Base-by-base conservation (phyloP, 2,113 vertebrate genomes). In the Nesogale talazaci region DNA sequence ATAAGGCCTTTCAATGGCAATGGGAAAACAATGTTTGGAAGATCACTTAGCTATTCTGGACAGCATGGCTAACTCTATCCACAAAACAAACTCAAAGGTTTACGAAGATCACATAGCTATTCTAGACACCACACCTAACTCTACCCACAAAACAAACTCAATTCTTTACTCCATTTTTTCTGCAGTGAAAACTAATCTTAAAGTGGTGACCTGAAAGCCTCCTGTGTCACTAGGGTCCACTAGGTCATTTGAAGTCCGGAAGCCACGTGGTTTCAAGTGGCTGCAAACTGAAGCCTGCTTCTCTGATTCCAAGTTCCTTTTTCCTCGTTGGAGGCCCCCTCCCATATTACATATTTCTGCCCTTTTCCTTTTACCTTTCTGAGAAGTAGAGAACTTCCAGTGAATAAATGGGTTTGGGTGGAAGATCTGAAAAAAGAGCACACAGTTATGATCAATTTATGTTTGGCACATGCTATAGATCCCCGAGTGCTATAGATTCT, bases 401-500 rank as follows among this genome's bases (percentile, higher is more conserved):
- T 31, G 29, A n/a, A 61, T 23, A 34, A 83, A n/a, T 6, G 23
- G 8, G 5, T 46, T 57, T 40, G 15, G 11, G 1, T 74, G 25
- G 19, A 63, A 78, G 61, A 86, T 34, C 3, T 52, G n/a, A 42
- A 31, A 56, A 40, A 80, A 25, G 36, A 31, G 56, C 36, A 6
- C 29, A 22, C 1, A 5, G 15, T 46, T 27, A 46, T 29, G 25
- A 46, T 25, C 10, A 22, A 15, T 22, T 74, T 14, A 31, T 5
- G 7, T 0, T 0, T 0, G 25, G 19, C 22, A 2, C 22, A 0
- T 12, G 14, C 0, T 0, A 82, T 20, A 23, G 5, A 14, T 57
- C 77, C 19, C 38, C 65, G 22, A 40, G 29, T 19, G 23, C 17
- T 23, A 36, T 70, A 1, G 3, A 20, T 2, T 76, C 76, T 31